Base-by-base conservation (phyloP, 2,888 invertebrate species). In the Hybos culiciformis region DNA sequence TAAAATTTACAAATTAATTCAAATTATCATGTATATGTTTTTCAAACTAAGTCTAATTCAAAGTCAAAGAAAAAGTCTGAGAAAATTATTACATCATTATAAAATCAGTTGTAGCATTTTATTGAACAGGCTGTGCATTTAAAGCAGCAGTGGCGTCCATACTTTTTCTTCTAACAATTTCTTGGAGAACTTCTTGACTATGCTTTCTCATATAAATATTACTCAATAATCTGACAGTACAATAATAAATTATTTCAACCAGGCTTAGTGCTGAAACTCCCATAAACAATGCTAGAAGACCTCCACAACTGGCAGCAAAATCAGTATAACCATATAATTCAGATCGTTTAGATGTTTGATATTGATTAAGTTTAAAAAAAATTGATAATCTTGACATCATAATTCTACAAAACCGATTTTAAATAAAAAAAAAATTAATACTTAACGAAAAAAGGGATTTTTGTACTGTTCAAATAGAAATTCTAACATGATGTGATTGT, bases 301-400 rank as follows among this genome's bases (percentile, higher is more conserved):
- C 77, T 11, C 76, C 77, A 53, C 73, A 72, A 59, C 75, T 75
- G 29, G 75, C 75, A 15, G 75, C 61, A 56, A 77, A 77, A 56
- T 76, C 76, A 0, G 73, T 73, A 49, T 67, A 68, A 1, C 75
- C 76, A 54, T 74, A 76, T 29, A 77, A 59, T 54, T 77, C 76
- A 3, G 74, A 73, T 14, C 76, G 65, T 20, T 72, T 69, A 6
- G 73, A 73, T 1, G 74, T 72, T 42, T 75, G 73, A 52, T 75
- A 77, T 55, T 77, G 75, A n/a, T 73, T 70, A 51, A 78, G 77
- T 56, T 77, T 78, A 65, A 78, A 78, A 62, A 74, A 77, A 26
- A 78, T 68, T 55, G 71, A 70, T 17, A 77, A 67, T 7, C 76
- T 67, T 1, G 77, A 66, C 58, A 69, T 64, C 44, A 66, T 56